Base-by-base conservation (phyloP, 2,113 vertebrate genomes). In the Noturus placidus region DNA sequence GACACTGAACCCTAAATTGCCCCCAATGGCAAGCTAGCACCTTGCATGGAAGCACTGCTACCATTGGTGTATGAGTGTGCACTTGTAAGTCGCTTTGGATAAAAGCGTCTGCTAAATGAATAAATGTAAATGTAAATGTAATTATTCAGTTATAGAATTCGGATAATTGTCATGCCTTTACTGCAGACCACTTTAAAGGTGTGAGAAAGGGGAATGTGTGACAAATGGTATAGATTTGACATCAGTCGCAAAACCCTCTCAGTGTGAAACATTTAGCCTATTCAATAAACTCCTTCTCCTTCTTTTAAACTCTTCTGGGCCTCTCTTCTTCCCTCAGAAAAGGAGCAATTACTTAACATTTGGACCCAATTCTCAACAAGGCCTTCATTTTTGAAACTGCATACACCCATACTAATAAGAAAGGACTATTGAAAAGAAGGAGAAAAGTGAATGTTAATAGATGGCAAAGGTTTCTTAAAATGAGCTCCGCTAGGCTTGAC, bases 371-470 rank as follows among this genome's bases (percentile, higher is more conserved):
- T n/a, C 87, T 84, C 72, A 84, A 88, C 82, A 88, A 52, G 74
- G 72, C 82, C 87, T 82, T 78, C 87, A 88, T 88, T 88, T 80
- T 84, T 88, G 70, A 84, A 88, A 78, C 14, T 77, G 72, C 72
- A 22, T 57, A 38, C 72, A 69, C 61, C 79, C n/a, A 27, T 52
- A 77, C 46, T 79, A 84, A 88, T 79, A 88, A 83, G 82, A 83
- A 87, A 65, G 86, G 67, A 84, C 90, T 87, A 87, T 69, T 92
- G 88, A 87, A 81, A 92, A 92, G 91, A 88, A 85, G 86, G 74
- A 86, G 56, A 82, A 70, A 82, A 67, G 85, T 80, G 74, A 86
- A 90, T 90, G 80, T 84, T 88, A 90, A 88, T 88, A 80, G 79
- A 88, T 86, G 81, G 83, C 87, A 86, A 83, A 57, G 52, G 83